phyloP scores from a whole-genome alignment of 1,140 invertebrate species.

The Ruditapes philippinarum region DNA sequence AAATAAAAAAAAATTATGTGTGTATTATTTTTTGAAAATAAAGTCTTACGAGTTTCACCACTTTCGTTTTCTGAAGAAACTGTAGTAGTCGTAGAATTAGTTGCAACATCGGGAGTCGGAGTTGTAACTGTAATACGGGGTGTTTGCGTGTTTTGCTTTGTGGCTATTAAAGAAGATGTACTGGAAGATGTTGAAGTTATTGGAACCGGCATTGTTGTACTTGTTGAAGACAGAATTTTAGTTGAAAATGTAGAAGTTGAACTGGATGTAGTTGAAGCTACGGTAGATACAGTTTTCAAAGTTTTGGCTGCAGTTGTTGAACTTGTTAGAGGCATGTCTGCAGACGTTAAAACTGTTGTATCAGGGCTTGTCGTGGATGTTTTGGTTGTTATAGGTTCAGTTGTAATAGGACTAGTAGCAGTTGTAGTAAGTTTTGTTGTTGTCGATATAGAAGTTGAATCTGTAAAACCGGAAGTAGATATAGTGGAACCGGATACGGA shows the following conservation, averaged over 20 bases:
- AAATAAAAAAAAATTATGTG: too few relatives aligned
- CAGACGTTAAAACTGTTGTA: not conserved
- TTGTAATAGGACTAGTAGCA: not conserved
- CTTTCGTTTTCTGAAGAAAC: too few relatives aligned
- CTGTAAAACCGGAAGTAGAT: slow-evolving; percentile 4
- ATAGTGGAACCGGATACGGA: not conserved
- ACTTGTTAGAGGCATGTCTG: not conserved
- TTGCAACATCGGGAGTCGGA: not conserved
- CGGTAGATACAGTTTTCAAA: not conserved
- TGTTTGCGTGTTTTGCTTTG: too few relatives aligned
- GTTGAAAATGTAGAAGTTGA: not conserved
- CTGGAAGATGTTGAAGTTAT: not conserved
- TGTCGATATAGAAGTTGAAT: not conserved
- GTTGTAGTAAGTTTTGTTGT: not conserved
- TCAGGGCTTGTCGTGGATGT: not conserved
- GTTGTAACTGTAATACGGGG: not conserved
- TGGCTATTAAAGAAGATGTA: not conserved
- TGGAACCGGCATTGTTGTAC: too few relatives aligned
- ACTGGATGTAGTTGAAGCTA: not conserved
- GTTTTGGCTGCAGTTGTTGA: not conserved
- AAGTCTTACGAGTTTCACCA: too few relatives aligned
- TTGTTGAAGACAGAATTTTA: not conserved
- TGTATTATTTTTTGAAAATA: too few relatives aligned
- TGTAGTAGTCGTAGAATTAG: too few relatives aligned
- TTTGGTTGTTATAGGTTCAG: slow-evolving; percentile 6